Evolutionary conservation across 2,797 vertebrate species (phyloP).

Genomic region (Hephaestus fuliginosus): DNA sequence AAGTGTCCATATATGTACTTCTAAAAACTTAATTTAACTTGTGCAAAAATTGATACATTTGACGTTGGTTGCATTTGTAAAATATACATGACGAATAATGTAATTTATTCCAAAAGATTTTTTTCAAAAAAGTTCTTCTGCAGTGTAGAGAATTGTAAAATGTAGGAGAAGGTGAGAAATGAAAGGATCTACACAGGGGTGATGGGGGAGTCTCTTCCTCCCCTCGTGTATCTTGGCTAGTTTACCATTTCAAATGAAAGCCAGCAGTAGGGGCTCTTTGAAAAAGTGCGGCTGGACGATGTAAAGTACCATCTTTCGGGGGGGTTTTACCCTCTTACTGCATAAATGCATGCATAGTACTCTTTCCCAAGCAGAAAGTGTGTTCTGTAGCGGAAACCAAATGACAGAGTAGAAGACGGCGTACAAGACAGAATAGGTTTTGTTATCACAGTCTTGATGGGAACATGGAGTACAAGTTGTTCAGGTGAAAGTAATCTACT

Average conservation of each 20-base stretch:
- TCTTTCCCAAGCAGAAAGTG: slow-evolving; percentile 16
- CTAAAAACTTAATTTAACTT: not conserved
- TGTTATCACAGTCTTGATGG: slow-evolving; percentile 60
- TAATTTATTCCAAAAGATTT: not conserved
- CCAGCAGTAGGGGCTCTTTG: slow-evolving; percentile 59
- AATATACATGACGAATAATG: not conserved
- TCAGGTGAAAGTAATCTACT: slow-evolving; percentile 68
- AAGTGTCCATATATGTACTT: not conserved
- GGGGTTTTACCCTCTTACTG: slow-evolving; percentile 49
- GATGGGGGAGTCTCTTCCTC: slow-evolving; percentile 17
- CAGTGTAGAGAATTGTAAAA: slow-evolving; percentile 21
- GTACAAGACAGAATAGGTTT: slow-evolving; percentile 54
- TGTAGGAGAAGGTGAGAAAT: slow-evolving; percentile 24
- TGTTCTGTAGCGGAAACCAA: slow-evolving; percentile 42
- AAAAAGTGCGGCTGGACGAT: slow-evolving; percentile 47
- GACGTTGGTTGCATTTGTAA: not conserved
- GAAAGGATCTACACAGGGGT: slow-evolving; percentile 12
- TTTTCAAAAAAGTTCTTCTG: not conserved
- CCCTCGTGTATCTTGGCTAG: slow-evolving; percentile 38
- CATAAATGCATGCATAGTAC: slow-evolving; percentile 41
- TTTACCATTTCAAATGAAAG: slow-evolving; percentile 70
- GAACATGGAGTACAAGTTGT: slow-evolving; percentile 68
- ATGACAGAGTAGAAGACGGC: slow-evolving; percentile 38
- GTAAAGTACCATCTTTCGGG: slow-evolving; percentile 48
- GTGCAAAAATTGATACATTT: not conserved